Evolutionary conservation across 35 echinoderm and acorn worm species (phyloP).

Genomic region (Nesometra sesokonis): DNA sequence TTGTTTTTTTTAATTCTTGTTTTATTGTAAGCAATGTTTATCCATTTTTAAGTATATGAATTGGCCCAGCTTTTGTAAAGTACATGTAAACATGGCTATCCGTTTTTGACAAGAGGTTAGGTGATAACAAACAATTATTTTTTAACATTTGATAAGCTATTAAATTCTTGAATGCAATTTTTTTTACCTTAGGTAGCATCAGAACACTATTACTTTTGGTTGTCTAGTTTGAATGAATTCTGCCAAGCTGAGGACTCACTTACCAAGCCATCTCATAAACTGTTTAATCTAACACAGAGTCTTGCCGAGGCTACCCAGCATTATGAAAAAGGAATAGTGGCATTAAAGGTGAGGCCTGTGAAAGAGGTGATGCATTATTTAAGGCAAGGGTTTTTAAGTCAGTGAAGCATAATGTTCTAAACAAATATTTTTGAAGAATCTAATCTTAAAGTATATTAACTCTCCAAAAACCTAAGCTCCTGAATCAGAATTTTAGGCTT

Average conservation of each 20-base stretch:
- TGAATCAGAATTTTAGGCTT: too few relatives aligned
- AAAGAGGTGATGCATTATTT: too few relatives aligned
- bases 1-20: too few relatives aligned
- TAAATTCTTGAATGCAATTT: background rate
- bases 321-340: constrained; percentile 87
- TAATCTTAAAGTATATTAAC: background rate
- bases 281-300: constrained; percentile 38
- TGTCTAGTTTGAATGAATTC: constrained; percentile 60
- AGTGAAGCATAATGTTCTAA: background rate
- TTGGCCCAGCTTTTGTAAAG: too few relatives aligned
- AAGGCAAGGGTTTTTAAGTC: too few relatives aligned
- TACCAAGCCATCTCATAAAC: constrained; percentile 31
- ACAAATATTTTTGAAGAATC: background rate
- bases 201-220: constrained; percentile 96
- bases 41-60: too few relatives aligned
- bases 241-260: constrained; percentile 71
- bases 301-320: constrained; percentile 55
- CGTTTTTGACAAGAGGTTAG: too few relatives aligned
- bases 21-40: too few relatives aligned
- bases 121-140: too few relatives aligned
- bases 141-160: too few relatives aligned
- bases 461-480: too few relatives aligned
- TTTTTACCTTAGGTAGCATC: constrained; percentile 65
- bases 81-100: too few relatives aligned
- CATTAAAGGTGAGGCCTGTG: constrained; percentile 75